Percentiles rank a stretch among this genome's conserved stretches.
Conservation (phyloP, 92 coral and sea anemone genomes). For the Porites rus region DNA sequence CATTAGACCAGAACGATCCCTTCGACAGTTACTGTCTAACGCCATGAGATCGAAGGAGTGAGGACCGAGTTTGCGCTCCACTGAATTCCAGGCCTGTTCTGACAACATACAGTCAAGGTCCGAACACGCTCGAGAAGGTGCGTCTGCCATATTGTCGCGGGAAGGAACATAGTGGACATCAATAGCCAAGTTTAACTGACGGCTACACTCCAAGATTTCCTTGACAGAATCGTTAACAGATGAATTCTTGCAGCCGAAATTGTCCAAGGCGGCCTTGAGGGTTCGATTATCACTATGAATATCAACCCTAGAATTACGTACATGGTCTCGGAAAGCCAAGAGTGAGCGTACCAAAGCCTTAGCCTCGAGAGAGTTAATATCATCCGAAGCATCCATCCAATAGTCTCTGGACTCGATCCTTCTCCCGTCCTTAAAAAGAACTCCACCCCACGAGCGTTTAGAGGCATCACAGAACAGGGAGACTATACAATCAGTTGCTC, state of each 20-base stretch:
- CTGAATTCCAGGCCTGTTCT: constrained; percentile 30
- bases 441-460: constrained; percentile 32
- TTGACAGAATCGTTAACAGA: constrained; percentile 33
- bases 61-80: constrained; percentile 48
- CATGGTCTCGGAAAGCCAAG: too few species aligned
- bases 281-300: constrained; percentile 36
- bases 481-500: constrained; percentile 49
- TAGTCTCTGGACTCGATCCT: neutral
- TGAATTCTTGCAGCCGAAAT: neutral
- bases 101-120: constrained; percentile 58
- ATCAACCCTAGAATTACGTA: constrained; percentile 39
- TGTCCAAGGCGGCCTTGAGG: constrained; percentile 28
- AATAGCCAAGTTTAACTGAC: constrained; percentile 42
- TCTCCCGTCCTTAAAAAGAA: neutral
- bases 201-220: constrained; percentile 36
- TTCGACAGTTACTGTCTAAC: constrained; percentile 62
- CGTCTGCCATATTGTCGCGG: constrained; percentile 35
- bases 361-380: constrained; percentile 36
- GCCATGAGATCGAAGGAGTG: constrained; percentile 64
- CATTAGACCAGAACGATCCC: neutral
- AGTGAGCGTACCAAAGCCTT: constrained; percentile 39
- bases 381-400: neutral
- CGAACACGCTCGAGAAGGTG: constrained; percentile 38
- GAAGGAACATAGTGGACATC: constrained; percentile 41
- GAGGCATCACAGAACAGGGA: constrained; percentile 46